A percentile compares a stretch with the other conserved stretches of the same genome.
Evolutionary conservation across 2,113 vertebrate genomes (phyloP).

Genomic region (Nipponia nippon): DNA sequence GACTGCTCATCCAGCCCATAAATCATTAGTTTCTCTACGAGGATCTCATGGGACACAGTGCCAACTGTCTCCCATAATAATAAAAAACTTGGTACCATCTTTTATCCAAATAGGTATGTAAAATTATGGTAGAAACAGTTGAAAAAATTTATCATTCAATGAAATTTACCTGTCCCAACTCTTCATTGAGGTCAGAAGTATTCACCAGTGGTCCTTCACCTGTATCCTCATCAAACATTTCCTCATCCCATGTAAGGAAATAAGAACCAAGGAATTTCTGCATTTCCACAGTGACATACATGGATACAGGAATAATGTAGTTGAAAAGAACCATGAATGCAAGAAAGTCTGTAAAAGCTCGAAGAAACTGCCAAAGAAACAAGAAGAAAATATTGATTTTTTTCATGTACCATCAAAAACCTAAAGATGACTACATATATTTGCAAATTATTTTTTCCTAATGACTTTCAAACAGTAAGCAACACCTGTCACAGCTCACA

Average conservation of each 20-base stretch:
- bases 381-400: not conserved
- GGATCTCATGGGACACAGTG: not conserved
- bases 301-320: constrained; percentile 99
- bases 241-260: constrained; percentile 97
- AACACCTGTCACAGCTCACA: not conserved
- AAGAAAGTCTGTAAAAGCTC: constrained; percentile 94
- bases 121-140: not conserved
- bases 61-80: not conserved
- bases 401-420: not conserved
- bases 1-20: not conserved
- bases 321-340: constrained; percentile 99
- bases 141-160: not conserved
- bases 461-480: not conserved
- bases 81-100: not conserved
- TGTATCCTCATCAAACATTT: constrained; percentile 91
- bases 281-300: constrained; percentile 99
- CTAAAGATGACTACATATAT: not conserved
- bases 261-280: constrained; percentile 99
- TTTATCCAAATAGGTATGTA: not conserved
- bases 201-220: constrained; percentile 93
- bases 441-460: not conserved
- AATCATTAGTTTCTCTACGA: not conserved
- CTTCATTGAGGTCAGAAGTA: constrained; percentile 97
- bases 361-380: constrained; percentile 80
- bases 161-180: constrained; percentile 89